Evolutionary conservation across 2,888 invertebrate genomes (phyloP).

Genomic region (Drosophila heteroneura): DNA sequence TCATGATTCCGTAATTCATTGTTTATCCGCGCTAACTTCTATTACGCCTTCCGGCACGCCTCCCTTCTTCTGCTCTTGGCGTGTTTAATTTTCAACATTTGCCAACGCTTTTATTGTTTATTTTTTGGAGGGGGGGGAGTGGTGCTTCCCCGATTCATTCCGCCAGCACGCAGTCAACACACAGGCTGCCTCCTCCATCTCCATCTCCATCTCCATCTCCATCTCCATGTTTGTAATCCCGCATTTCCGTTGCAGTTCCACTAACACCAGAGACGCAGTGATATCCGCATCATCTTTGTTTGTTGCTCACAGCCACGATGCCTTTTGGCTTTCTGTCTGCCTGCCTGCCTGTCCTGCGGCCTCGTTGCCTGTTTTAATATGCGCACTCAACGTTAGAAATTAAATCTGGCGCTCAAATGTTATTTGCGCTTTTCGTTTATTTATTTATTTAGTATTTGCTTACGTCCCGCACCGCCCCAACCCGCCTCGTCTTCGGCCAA

Average conservation of each 20-base stretch:
- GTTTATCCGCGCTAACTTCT: slow-evolving; percentile 83
- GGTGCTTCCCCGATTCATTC: background rate
- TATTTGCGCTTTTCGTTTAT: slow-evolving; percentile 82
- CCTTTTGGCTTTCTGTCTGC: slow-evolving; percentile 25
- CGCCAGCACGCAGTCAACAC: slow-evolving; percentile 1
- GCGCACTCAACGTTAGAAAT: slow-evolving; percentile 82
- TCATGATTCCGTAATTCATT: slow-evolving; percentile 86
- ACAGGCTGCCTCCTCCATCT: slow-evolving; percentile 1
- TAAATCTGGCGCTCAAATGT: slow-evolving; percentile 83
- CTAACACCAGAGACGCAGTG: slow-evolving; percentile 57
- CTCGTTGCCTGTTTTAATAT: slow-evolving; percentile 73
- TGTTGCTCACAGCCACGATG: slow-evolving; percentile 64
- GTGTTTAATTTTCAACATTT: slow-evolving; percentile 78
- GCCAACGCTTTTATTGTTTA: slow-evolving; percentile 65
- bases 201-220: background rate
- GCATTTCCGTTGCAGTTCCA: slow-evolving; percentile 74
- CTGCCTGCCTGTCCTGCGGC: slow-evolving; percentile 4
- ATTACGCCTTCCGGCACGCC: slow-evolving; percentile 68
- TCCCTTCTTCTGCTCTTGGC: slow-evolving; percentile 29
- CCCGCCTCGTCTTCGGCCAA: background rate
- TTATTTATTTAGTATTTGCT: slow-evolving; percentile 82
- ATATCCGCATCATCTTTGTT: slow-evolving; percentile 81
- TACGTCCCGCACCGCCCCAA: slow-evolving; percentile 43
- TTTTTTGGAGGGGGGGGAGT: background rate
- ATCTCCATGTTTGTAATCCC: slow-evolving; percentile 49